Evolutionary conservation across 2,113 vertebrate genomes (phyloP).

Genomic region (Cromileptes altivelis): DNA sequence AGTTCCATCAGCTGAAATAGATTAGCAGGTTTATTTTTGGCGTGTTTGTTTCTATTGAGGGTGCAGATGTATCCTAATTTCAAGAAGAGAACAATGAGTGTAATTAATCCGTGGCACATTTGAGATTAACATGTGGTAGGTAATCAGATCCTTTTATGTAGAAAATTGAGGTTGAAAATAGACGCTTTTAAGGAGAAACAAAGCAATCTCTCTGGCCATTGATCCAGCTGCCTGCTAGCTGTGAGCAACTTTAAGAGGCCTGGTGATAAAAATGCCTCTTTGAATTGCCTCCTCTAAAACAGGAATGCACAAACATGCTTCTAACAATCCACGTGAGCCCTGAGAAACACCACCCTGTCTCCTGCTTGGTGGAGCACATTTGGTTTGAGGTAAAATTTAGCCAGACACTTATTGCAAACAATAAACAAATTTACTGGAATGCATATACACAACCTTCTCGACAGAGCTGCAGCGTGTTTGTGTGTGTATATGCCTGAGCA

Average conservation of each 20-base stretch:
- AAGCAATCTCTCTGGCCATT: conserved; percentile 48
- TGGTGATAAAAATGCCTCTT: conserved; percentile 46
- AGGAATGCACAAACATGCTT: conserved; percentile 35
- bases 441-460: conserved; percentile 27
- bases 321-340: conserved; percentile 1
- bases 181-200: conserved; percentile 30
- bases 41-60: conserved; percentile 11
- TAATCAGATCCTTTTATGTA: conserved; percentile 54
- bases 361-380: conserved; percentile 29
- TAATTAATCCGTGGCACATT: conserved; percentile 23
- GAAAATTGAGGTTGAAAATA: conserved; percentile 45
- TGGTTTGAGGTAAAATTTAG: conserved; percentile 48
- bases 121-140: conserved; percentile 14
- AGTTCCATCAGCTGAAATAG: conserved; percentile 19
- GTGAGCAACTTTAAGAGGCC: conserved; percentile 39
- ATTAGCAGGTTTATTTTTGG: conserved; percentile 33
- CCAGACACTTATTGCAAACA: conserved; percentile 47
- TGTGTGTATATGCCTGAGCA: conserved; percentile 43
- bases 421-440: conserved; percentile 63
- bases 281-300: conserved; percentile 33
- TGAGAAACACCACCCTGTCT: not conserved
- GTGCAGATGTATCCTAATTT: conserved; percentile 26
- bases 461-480: conserved; percentile 18
- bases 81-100: conserved; percentile 10
- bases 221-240: conserved; percentile 35